A percentile compares a stretch with the other conserved stretches of the same genome.
These are phyloP conservation scores for Tholera decimalis DNA, from an alignment of 2,888 invertebrate species.

Conservation along the genomic window DNA sequence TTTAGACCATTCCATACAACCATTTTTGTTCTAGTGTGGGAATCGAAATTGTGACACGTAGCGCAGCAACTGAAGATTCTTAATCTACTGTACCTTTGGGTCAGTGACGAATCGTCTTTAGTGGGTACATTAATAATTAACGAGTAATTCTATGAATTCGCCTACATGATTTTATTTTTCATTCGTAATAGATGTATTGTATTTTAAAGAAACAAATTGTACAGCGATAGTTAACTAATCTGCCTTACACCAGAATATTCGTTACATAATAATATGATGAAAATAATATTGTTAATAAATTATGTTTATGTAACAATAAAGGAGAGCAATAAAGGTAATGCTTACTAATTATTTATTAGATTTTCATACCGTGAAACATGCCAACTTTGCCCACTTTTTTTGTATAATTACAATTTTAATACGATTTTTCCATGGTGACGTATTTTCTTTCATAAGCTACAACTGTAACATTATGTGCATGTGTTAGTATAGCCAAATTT, in stretches of 20 bases:
- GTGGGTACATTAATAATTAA: background rate
- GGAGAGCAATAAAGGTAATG: slow-evolving; percentile 55
- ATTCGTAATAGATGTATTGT: slow-evolving; percentile 40
- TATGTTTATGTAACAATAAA: slow-evolving; percentile 40
- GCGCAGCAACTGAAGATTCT: background rate
- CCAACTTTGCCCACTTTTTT: too few species aligned
- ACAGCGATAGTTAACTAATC: slow-evolving; percentile 52
- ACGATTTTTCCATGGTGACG: too few species aligned
- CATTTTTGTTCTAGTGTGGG: too few species aligned
- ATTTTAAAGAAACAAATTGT: slow-evolving; percentile 46
- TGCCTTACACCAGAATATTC: slow-evolving; percentile 37
- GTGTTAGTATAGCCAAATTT: too few species aligned
- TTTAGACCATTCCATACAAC: too few species aligned
- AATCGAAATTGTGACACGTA: too few species aligned
- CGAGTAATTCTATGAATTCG: slow-evolving; percentile 22
- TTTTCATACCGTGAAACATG: slow-evolving; percentile 5
- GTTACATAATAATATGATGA: slow-evolving; percentile 29
- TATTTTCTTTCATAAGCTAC: too few species aligned
- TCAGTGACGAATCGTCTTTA: slow-evolving; percentile 19
- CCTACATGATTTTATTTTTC: slow-evolving; percentile 26
- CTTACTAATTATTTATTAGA: slow-evolving; percentile 23
- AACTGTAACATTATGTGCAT: too few species aligned
- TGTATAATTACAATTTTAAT: too few species aligned
- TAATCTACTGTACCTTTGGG: slow-evolving; percentile 8
- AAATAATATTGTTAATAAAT: slow-evolving; percentile 48